phyloP scores from a whole-genome alignment of 2,888 invertebrate genomes.

The Agrochola circellaris region DNA sequence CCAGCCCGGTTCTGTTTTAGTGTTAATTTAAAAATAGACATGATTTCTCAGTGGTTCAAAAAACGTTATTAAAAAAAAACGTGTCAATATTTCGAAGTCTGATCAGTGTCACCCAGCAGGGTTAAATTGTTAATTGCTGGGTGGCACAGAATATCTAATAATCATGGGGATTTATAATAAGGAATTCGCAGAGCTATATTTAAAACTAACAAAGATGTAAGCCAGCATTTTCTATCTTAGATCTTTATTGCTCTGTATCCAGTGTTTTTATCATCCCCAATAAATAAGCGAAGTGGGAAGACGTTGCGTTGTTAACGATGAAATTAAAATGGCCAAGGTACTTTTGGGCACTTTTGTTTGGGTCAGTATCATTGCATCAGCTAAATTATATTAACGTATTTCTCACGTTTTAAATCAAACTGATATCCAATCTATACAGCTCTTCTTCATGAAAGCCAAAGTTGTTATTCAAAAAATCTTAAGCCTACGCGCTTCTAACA shows the following conservation, averaged over 20 bases:
- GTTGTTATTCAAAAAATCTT: background rate
- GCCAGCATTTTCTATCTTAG: conserved; percentile 11
- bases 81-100: background rate
- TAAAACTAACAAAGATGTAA: conserved; percentile 32
- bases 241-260: background rate
- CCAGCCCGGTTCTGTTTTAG: no score
- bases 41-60: background rate
- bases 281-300: background rate
- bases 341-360: background rate
- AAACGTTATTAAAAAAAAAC: background rate
- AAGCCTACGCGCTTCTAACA: background rate
- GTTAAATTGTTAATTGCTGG: conserved; percentile 13
- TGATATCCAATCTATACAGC: background rate
- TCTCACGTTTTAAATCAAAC: background rate
- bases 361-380: conserved; percentile 21
- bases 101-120: conserved; percentile 31
- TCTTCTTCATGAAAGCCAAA: background rate
- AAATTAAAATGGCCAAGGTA: conserved; percentile 8
- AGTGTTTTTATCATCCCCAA: background rate
- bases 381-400: background rate
- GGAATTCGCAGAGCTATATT: conserved; percentile 37
- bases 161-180: conserved; percentile 38
- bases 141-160: background rate
- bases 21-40: background rate
- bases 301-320: conserved; percentile 10